Percentiles rank a stretch among this genome's conserved stretches.
Conservation (phyloP, 2,888 invertebrate species). For the Amphipyra tragopoginis region DNA sequence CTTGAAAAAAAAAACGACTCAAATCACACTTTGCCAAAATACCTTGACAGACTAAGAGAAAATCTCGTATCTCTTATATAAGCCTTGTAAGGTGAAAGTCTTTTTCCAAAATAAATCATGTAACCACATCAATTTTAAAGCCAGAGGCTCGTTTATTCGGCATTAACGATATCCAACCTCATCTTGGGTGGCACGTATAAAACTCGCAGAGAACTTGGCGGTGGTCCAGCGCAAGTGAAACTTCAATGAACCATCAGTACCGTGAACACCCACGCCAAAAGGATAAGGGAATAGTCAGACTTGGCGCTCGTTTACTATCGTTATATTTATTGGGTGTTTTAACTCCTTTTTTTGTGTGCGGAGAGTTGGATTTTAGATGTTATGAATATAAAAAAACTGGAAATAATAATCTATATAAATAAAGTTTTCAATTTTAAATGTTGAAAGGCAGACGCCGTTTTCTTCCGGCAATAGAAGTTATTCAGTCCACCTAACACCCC, state of each 20-base stretch:
- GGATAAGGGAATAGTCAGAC: conserved; percentile 42
- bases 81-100: no score
- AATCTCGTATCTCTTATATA: no score
- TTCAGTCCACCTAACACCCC: no score
- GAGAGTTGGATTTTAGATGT: no score
- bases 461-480: no score
- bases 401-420: no score
- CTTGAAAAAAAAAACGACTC: no score
- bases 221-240: conserved; percentile 74
- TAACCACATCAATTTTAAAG: conserved; percentile 34
- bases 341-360: neutral
- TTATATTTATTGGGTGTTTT: conserved; percentile 25
- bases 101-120: conserved; percentile 26
- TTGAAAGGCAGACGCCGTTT: no score
- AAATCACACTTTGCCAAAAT: no score
- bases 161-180: conserved; percentile 50
- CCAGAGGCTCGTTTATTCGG: conserved; percentile 41
- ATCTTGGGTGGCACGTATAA: conserved; percentile 57
- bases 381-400: no score
- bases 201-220: conserved; percentile 68
- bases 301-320: conserved; percentile 16
- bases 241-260: conserved; percentile 68
- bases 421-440: no score
- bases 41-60: no score
- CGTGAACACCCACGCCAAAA: conserved; percentile 41